Conservation (phyloP, 2,797 vertebrate genomes). For the Pogoniulus pusillus region DNA sequence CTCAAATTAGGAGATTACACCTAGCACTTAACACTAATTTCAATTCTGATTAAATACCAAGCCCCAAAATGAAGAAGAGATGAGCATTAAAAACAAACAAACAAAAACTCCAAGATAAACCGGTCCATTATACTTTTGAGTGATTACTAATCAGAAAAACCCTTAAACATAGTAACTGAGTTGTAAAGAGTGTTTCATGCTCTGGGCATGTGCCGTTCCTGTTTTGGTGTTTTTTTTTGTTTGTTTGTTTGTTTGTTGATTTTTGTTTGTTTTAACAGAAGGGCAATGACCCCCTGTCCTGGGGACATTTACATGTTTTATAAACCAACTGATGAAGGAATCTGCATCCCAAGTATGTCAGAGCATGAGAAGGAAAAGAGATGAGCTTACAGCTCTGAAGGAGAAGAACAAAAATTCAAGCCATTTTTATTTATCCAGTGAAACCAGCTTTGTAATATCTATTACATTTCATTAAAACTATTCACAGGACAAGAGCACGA, state of each 20-base stretch:
- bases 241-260: neutral
- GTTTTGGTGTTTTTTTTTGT: too few relatives aligned
- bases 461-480: neutral
- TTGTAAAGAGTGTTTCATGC: neutral
- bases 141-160: neutral
- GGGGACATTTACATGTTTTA: neutral
- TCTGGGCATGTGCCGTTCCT: neutral
- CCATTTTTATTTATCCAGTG: neutral
- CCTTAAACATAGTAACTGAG: neutral
- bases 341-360: neutral
- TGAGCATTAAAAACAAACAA: neutral
- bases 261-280: neutral
- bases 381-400: neutral
- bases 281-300: neutral
- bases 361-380: neutral
- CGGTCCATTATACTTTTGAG: too few relatives aligned
- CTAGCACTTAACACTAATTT: neutral
- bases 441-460: neutral
- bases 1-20: neutral
- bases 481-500: neutral
- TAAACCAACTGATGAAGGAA: neutral
- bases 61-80: neutral
- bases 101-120: too few relatives aligned
- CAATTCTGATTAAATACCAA: neutral
- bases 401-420: accelerated